phyloP scores from a whole-genome alignment of 2,888 invertebrate species.

The Diadegma fenestrale region DNA sequence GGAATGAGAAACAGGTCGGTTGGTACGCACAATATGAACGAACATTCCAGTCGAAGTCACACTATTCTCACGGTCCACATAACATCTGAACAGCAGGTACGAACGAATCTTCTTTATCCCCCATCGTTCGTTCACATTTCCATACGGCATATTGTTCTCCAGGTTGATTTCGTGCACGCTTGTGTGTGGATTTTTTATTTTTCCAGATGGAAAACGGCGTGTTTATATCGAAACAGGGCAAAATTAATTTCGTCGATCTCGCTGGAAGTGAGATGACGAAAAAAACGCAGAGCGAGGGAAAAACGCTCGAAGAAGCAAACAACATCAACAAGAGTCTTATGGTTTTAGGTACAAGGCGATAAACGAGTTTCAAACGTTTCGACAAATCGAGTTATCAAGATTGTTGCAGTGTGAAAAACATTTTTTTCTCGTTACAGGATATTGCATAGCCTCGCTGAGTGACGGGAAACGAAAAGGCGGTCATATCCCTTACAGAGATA shows the following conservation, averaged over 20 bases:
- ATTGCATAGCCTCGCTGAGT: constrained; percentile 96
- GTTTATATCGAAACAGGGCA: constrained; percentile 95
- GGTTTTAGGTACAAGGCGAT: constrained; percentile 91
- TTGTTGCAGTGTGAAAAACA: neutral
- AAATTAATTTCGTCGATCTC: constrained; percentile 97
- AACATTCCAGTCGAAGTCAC: constrained; percentile 96
- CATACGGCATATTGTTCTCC: neutral
- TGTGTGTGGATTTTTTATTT: neutral
- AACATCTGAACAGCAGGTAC: constrained; percentile 92
- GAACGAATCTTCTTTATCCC: neutral
- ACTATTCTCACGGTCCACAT: constrained; percentile 96
- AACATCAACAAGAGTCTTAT: constrained; percentile 98
- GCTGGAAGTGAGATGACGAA: constrained; percentile 99
- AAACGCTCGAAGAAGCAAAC: constrained; percentile 96
- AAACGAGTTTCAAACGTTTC: neutral
- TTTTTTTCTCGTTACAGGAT: constrained; percentile 87
- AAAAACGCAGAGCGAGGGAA: constrained; percentile 94
- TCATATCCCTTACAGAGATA: constrained; percentile 97
- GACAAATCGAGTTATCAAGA: neutral
- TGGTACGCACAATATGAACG: constrained; percentile 96
- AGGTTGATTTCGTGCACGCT: neutral
- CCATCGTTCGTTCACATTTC: neutral
- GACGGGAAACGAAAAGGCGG: constrained; percentile 91
- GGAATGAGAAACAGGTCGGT: constrained; percentile 96
- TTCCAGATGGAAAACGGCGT: constrained; percentile 89